phyloP scores from a whole-genome alignment of 2,113 vertebrate genomes.

The Typhlomys cinereus region DNA sequence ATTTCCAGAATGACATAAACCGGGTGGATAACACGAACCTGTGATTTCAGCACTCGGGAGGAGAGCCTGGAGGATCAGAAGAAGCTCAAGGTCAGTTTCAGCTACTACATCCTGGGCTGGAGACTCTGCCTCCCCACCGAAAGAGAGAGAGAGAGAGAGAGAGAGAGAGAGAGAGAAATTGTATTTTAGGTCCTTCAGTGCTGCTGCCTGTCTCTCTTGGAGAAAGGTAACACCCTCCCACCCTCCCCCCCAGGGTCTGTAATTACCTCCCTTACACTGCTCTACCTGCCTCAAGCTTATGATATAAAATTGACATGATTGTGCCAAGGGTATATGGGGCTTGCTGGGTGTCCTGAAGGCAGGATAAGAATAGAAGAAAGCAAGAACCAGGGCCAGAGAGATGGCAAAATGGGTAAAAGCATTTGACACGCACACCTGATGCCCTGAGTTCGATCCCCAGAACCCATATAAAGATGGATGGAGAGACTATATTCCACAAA shows the following conservation, averaged over 20 bases:
- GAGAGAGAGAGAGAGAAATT: not conserved
- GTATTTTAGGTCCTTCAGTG: not conserved
- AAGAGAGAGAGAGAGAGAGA: not conserved
- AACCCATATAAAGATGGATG: no score
- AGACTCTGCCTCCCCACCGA: not conserved
- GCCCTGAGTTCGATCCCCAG: no score
- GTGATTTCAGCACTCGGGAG: not conserved
- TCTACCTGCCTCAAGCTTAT: conserved; percentile 55
- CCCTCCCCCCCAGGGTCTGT: no score
- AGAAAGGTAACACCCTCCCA: conserved; percentile 64
- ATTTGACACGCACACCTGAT: no score
- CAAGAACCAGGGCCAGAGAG: no score
- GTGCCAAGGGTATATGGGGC: not conserved
- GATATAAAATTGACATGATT: conserved; percentile 61
- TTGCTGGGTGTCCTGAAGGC: conserved; percentile 28
- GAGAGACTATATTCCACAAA: no score
- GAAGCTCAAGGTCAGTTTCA: not conserved
- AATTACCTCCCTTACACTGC: no score
- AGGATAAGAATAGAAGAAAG: not conserved
- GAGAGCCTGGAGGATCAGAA: not conserved
- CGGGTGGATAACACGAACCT: not conserved
- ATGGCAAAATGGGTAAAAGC: no score
- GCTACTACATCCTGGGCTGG: not conserved
- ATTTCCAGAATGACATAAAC: not conserved
- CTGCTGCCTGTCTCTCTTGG: conserved; percentile 46